These are phyloP conservation scores for Trididemnum nubilum DNA, from an alignment of 23 tunicate genomes.

Conservation along the genomic window DNA sequence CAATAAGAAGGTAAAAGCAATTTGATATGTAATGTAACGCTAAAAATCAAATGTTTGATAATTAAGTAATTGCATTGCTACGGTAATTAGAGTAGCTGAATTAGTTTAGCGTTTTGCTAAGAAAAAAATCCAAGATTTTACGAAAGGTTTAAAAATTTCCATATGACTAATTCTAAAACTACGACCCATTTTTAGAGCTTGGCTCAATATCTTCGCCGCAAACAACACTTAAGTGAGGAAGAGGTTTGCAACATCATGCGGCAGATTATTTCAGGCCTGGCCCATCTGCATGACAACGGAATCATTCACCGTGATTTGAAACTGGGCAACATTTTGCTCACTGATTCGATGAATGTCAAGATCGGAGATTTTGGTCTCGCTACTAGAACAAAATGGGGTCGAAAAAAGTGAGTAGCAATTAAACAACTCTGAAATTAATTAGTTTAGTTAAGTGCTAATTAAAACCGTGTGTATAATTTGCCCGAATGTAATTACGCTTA, in stretches of 20 bases:
- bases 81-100: no score
- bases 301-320: slow-evolving; percentile 95
- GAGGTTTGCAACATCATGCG: slow-evolving; percentile 72
- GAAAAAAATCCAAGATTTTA: no score
- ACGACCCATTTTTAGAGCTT: slow-evolving; percentile 69
- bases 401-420: slow-evolving; percentile 64
- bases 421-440: no score
- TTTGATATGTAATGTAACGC: no score
- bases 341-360: slow-evolving; percentile 68
- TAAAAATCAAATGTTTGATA: background rate
- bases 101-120: no score
- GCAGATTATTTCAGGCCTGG: slow-evolving; percentile 75
- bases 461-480: no score
- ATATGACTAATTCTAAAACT: no score
- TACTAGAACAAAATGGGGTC: slow-evolving; percentile 60
- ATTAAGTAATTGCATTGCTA: no score
- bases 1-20: slow-evolving; percentile 55
- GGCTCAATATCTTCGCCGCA: slow-evolving; percentile 64
- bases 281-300: slow-evolving; percentile 89
- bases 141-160: no score
- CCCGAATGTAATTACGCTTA: background rate
- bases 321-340: slow-evolving; percentile 86
- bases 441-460: no score
- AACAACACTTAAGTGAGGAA: slow-evolving; percentile 56
- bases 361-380: slow-evolving; percentile 98